Percentiles rank a stretch among this genome's conserved stretches.
Evolutionary conservation across 2,797 vertebrate genomes (phyloP).

Genomic region (Sparidentex hasta): DNA sequence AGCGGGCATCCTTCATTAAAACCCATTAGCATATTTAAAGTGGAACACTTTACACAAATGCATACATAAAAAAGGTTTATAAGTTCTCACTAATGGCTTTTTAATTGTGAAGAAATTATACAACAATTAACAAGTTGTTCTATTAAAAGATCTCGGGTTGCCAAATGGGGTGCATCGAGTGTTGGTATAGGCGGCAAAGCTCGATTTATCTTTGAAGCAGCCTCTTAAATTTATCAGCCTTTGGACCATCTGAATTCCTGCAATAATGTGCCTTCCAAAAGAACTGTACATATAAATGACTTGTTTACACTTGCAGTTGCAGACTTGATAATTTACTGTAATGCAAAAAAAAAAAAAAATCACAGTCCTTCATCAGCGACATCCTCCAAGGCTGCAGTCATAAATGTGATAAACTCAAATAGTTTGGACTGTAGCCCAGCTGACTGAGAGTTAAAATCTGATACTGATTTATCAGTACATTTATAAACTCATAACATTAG

Average conservation of each 20-base stretch:
- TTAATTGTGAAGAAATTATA: conserved; percentile 50
- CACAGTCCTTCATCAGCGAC: background rate
- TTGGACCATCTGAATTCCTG: background rate
- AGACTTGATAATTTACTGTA: background rate
- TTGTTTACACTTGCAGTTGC: background rate
- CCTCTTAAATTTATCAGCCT: conserved; percentile 23
- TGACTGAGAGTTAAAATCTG: background rate
- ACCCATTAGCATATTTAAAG: conserved; percentile 26
- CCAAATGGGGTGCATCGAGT: conserved; percentile 27
- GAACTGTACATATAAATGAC: background rate
- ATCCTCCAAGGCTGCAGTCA: background rate
- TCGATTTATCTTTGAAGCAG: conserved; percentile 5
- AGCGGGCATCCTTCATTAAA: conserved; percentile 9
- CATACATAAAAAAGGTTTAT: conserved; percentile 30
- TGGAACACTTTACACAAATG: conserved; percentile 14
- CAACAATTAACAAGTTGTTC: conserved; percentile 17
- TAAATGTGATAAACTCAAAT: background rate
- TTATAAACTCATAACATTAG: background rate
- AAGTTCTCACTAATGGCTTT: conserved; percentile 42
- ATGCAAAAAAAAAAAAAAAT: background rate
- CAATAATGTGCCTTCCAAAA: background rate
- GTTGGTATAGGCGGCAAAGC: background rate
- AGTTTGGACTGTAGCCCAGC: background rate
- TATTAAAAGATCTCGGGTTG: conserved; percentile 17
- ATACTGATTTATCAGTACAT: too few relatives aligned